Conservation (phyloP, 2,113 vertebrate species). For the Argyrosomus japonicus region DNA sequence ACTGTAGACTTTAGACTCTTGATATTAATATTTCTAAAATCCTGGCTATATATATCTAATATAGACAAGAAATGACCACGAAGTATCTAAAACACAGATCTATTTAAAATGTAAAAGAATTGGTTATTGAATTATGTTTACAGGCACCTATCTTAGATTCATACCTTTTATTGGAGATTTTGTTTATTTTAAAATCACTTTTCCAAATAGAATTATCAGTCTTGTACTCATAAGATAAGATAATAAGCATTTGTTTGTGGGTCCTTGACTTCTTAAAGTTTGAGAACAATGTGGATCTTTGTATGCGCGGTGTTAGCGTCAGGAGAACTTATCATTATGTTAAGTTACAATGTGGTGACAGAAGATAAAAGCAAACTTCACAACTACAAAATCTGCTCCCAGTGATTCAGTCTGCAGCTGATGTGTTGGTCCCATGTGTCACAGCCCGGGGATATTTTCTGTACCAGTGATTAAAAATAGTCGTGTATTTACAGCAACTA, state of each 20-base stretch:
- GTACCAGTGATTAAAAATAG: slow-evolving; percentile 9
- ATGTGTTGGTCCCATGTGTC: slow-evolving; percentile 27
- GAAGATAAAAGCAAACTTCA: slow-evolving; percentile 18
- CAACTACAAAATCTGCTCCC: slow-evolving; percentile 16
- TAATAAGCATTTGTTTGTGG: background rate
- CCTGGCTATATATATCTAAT: too few relatives aligned
- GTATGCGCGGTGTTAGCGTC: background rate
- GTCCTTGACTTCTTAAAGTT: background rate
- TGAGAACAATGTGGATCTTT: background rate
- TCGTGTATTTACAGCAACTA: slow-evolving; percentile 3
- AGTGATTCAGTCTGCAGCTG: slow-evolving; percentile 17
- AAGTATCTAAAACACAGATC: too few relatives aligned
- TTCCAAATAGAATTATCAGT: background rate
- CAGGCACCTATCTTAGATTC: background rate
- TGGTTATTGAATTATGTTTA: background rate
- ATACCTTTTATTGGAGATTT: background rate
- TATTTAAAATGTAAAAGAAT: too few relatives aligned
- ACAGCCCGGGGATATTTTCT: slow-evolving; percentile 14
- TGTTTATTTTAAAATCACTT: background rate
- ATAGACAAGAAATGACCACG: too few relatives aligned
- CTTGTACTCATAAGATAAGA: background rate
- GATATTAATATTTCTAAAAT: too few relatives aligned
- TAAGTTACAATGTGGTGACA: slow-evolving; percentile 16
- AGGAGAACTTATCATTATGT: slow-evolving; percentile 17
- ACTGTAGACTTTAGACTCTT: too few relatives aligned